Conservation (phyloP, 37 sponge, comb jelly and placozoan genomes). For the Haliclona indistincta region DNA sequence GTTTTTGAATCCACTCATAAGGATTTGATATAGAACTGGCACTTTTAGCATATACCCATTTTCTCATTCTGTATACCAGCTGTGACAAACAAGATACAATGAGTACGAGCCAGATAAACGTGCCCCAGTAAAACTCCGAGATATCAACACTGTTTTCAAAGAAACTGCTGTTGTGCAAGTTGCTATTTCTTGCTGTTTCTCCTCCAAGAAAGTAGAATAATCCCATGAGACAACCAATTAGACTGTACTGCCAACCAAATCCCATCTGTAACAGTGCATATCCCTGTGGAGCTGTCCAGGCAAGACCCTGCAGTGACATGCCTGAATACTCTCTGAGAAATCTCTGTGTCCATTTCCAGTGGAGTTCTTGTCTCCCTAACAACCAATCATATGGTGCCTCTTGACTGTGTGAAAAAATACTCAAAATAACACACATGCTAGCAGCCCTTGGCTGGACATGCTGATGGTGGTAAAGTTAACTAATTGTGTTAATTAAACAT, state of each 20-base stretch:
- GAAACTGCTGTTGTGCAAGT: neutral
- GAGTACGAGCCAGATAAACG: slow-evolving; percentile 67
- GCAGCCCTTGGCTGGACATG: no score
- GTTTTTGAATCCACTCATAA: slow-evolving; percentile 2
- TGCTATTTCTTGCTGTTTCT: neutral
- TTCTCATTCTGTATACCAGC: slow-evolving; percentile 8
- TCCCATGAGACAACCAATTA: slow-evolving; percentile 81
- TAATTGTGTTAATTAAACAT: no score
- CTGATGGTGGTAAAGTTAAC: no score
- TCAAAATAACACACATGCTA: no score
- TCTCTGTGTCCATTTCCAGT: slow-evolving; percentile 40
- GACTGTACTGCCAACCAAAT: slow-evolving; percentile 84
- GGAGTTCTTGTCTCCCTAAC: slow-evolving; percentile 51
- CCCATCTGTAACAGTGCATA: slow-evolving; percentile 74
- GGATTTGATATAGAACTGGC: slow-evolving; percentile 20
- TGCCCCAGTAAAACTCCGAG: slow-evolving; percentile 74
- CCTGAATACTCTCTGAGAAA: slow-evolving; percentile 73
- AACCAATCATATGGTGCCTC: slow-evolving; percentile 79
- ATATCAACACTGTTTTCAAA: slow-evolving; percentile 10
- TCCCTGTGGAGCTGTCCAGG: slow-evolving; percentile 84
- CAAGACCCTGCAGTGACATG: slow-evolving; percentile 81
- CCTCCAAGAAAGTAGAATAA: slow-evolving; percentile 57
- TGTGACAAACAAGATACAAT: slow-evolving; percentile 45
- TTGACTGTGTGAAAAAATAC: slow-evolving; percentile 50
- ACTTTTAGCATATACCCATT: slow-evolving; percentile 34